Percentiles rank a stretch among this genome's conserved stretches.
Conservation (phyloP, 1,140 invertebrate genomes). For the Conopomorpha cramerella region DNA sequence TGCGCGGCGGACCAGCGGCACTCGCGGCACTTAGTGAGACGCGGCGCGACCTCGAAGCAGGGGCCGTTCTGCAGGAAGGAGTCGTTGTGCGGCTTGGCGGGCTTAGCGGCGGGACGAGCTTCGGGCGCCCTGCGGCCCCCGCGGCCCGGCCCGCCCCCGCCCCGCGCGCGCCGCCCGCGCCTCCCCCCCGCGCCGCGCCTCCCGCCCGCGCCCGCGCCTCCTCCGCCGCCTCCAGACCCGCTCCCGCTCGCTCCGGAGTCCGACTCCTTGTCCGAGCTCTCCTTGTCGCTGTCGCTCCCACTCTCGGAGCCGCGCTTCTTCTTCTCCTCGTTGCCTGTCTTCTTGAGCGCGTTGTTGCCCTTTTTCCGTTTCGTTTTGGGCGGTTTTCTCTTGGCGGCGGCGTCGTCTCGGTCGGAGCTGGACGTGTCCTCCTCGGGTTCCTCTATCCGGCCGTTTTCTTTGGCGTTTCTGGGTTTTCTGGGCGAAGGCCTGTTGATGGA, state of each 20-base stretch:
- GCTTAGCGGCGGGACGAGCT: conserved; percentile 70
- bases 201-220: conserved; percentile 21
- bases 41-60: conserved; percentile 86
- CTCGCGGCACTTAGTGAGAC: conserved; percentile 88
- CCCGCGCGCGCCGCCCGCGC: conserved; percentile 21
- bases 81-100: conserved; percentile 77
- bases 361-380: conserved; percentile 75
- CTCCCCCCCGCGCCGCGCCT: conserved; percentile 27
- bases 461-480: conserved; percentile 59
- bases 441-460: conserved; percentile 66
- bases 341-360: conserved; percentile 51
- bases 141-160: conserved; percentile 20
- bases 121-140: conserved; percentile 58
- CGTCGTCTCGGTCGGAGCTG: conserved; percentile 75
- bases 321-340: conserved; percentile 61
- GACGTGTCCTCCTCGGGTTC: conserved; percentile 71
- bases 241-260: conserved; percentile 66
- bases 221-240: conserved; percentile 42
- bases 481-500: conserved; percentile 53
- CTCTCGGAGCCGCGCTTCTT: conserved; percentile 62
- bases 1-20: conserved; percentile 87
- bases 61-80: conserved; percentile 89
- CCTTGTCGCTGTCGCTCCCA: conserved; percentile 67
- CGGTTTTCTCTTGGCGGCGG: conserved; percentile 73
- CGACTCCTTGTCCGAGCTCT: conserved; percentile 66